Evolutionary conservation across 2,113 vertebrate genomes (phyloP), one percentile per base, ranked within the genome.

Genomic region (Apeltes quadracus): DNA sequence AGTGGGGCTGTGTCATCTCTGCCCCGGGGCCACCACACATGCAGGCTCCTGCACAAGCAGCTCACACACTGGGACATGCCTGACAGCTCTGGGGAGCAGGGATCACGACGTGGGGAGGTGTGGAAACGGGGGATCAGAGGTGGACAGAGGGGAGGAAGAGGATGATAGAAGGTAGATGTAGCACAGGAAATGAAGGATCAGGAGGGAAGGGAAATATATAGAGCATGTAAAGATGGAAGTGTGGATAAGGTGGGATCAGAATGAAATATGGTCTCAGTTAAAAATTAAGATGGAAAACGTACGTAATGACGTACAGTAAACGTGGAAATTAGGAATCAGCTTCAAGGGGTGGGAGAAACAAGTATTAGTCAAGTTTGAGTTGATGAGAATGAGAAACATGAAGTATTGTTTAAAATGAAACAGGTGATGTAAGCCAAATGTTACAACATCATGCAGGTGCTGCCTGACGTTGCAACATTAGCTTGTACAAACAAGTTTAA

Each of bases 1-100:
- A 94, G 88, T 82, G 66, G 87, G 88, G 74, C 92, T 94, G 88
- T 93, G 93, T 95, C 94, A 95, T 95, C 92, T 75, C 77, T 90
- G 88, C 92, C 94, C 92, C 82, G 78, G 89, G 92, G 93, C 92
- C 93, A 92, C 90, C 88, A 89, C 89, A 90, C 89, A 91, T 89
- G 88, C 91, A 90, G 84, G 79, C 91, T 88, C 89, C 88, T 87
- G 85, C 89, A 85, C 79, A 80, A 80, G 85, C 90, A 91, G 86
- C 86, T 87, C 90, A 87, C 84, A 88, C 85, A 74, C 84, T 85
- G 87, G 81, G 89, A 86, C 84, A 80, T 81, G 89, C 73, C 81
- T 85, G 69, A 61, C 87, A 81, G 76, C 80, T 84, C 72, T 53
- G 72, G 79, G 72, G 82, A 83, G 81, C 51, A 59, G 59, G 89